Evolutionary conservation across 2,113 vertebrate genomes (phyloP).

Genomic region (Polypterus bichir): DNA sequence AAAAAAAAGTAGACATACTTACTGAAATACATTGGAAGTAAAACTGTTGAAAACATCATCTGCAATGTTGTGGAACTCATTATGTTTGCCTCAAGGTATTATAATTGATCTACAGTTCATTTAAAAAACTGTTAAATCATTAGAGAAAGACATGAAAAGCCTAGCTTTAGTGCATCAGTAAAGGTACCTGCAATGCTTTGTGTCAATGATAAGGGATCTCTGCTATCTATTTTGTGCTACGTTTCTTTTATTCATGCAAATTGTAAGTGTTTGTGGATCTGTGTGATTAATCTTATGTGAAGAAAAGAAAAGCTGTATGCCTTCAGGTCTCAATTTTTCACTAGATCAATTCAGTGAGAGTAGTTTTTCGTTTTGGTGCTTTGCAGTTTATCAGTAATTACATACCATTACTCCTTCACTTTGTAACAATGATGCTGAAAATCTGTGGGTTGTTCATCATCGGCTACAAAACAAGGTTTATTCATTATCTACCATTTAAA

Average conservation of each 20-base stretch:
- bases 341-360: constrained; percentile 37
- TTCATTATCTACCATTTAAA: too few relatives aligned
- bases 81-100: constrained; percentile 54
- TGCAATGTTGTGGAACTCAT: constrained; percentile 44
- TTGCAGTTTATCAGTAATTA: constrained; percentile 8
- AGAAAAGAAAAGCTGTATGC: constrained; percentile 18
- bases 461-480: background rate
- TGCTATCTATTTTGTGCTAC: constrained; percentile 16
- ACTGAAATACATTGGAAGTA: constrained; percentile 20
- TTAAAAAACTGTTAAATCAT: constrained; percentile 56
- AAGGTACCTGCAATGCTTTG: constrained; percentile 55
- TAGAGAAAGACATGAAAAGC: constrained; percentile 54
- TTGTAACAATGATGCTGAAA: constrained; percentile 8
- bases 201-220: constrained; percentile 45
- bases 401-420: constrained; percentile 11
- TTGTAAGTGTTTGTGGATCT: constrained; percentile 52
- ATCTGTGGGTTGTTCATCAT: constrained; percentile 7
- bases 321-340: constrained; percentile 46
- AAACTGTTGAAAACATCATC: constrained; percentile 30
- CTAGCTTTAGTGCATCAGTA: constrained; percentile 46
- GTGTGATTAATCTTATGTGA: constrained; percentile 39
- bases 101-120: constrained; percentile 65
- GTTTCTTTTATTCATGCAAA: constrained; percentile 34
- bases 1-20: constrained; percentile 5
- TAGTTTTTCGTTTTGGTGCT: constrained; percentile 38